Conservation (phyloP, 2,888 invertebrate genomes). For the Choreutis nemorana region DNA sequence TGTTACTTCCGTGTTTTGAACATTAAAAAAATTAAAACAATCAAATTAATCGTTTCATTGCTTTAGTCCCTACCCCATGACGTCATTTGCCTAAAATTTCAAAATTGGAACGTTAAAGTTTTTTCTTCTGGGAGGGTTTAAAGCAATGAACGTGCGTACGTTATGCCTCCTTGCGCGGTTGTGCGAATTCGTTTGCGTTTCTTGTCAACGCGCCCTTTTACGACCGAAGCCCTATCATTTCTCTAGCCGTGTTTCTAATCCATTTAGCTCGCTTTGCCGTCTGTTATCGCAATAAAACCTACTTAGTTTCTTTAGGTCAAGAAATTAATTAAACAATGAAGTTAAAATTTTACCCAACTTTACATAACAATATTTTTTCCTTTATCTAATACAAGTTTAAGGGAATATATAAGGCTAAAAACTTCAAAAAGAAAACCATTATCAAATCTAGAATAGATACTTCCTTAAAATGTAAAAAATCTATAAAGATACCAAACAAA, state of each 20-base stretch:
- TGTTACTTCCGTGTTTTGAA: slow-evolving; percentile 23
- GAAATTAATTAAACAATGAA: no score
- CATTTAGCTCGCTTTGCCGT: slow-evolving; percentile 13
- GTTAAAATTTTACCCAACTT: no score
- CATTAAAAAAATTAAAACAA: slow-evolving; percentile 36
- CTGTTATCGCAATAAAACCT: slow-evolving; percentile 18
- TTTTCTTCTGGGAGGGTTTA: slow-evolving; percentile 31
- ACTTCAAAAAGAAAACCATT: no score
- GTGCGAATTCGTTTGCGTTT: no score
- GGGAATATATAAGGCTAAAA: no score
- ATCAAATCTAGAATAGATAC: no score
- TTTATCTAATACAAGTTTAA: no score
- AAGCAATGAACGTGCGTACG: slow-evolving; percentile 52
- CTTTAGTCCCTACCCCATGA: slow-evolving; percentile 45
- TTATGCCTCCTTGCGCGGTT: slow-evolving; percentile 9
- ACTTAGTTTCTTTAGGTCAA: slow-evolving; percentile 13
- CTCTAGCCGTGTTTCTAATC: slow-evolving; percentile 13
- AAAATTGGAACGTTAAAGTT: slow-evolving; percentile 6
- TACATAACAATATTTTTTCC: no score
- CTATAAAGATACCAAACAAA: no score
- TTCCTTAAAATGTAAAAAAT: no score
- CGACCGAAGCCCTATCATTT: no score
- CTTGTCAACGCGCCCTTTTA: no score
- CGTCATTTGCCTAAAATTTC: slow-evolving; percentile 10
- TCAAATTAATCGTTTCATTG: slow-evolving; percentile 49